Evolutionary conservation across 1,140 invertebrate genomes (phyloP).

Genomic region (Pentalonia nigronervosa): DNA sequence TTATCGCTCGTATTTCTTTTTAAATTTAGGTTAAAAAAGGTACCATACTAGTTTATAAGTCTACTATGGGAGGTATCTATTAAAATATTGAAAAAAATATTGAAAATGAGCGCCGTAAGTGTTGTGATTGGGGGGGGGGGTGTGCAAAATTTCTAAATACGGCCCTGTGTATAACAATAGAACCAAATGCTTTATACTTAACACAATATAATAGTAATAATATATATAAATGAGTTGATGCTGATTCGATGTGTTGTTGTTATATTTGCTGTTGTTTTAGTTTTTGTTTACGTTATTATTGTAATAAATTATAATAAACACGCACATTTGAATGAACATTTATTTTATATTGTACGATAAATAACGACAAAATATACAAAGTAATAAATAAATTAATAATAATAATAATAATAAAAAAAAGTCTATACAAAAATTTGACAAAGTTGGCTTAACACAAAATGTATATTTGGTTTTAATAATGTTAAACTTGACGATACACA

Average conservation of each 20-base stretch:
- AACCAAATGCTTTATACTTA: background rate
- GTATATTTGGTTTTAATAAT: conserved; percentile 30
- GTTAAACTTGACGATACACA: conserved; percentile 28
- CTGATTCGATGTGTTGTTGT: background rate
- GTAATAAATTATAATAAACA: background rate
- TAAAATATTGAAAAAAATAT: too few species aligned
- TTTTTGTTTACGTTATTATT: background rate
- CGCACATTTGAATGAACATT: conserved; percentile 37
- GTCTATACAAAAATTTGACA: conserved; percentile 57
- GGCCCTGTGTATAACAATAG: background rate
- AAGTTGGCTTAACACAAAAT: conserved; percentile 31
- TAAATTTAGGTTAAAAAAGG: too few species aligned
- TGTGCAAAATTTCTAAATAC: too few species aligned
- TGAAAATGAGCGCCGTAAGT: too few species aligned
- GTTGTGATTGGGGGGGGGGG: too few species aligned
- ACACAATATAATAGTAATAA: background rate
- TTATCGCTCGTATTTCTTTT: too few species aligned
- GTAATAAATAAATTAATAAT: conserved; percentile 51
- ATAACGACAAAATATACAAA: conserved; percentile 58
- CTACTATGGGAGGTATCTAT: too few species aligned
- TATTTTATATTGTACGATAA: conserved; percentile 57
- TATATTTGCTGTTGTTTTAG: background rate
- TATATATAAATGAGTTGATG: background rate
- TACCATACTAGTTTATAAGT: too few species aligned
- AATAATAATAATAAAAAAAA: conserved; percentile 37